These are phyloP conservation scores for Lota lota DNA, from an alignment of 2,113 vertebrate genomes.

Conservation along the genomic window DNA sequence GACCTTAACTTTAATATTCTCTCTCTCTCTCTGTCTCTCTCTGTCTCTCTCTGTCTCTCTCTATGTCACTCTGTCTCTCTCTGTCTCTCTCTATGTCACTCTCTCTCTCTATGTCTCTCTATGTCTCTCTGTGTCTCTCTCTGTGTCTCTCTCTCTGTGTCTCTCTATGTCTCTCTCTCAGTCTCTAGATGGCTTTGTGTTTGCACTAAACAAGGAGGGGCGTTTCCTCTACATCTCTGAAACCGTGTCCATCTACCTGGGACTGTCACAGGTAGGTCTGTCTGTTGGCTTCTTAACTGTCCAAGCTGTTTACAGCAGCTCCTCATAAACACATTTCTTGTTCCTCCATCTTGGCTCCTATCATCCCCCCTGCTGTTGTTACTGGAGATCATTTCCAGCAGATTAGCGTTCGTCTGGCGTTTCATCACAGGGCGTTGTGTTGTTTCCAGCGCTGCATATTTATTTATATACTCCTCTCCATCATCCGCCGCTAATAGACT, in stretches of 20 bases:
- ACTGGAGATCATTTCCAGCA: conserved; percentile 59
- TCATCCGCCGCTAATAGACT: conserved; percentile 8
- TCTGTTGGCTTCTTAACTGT: conserved; percentile 7
- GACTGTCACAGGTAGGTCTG: conserved; percentile 94
- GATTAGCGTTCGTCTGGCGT: conserved; percentile 67
- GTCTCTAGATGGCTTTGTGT: conserved; percentile 99
- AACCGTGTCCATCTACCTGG: conserved; percentile 99
- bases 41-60: too few species aligned
- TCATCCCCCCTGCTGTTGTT: conserved; percentile 17
- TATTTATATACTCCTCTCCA: too few species aligned
- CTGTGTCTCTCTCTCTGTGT: too few species aligned
- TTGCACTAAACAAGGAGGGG: conserved; percentile 99
- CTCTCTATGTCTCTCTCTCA: too few species aligned
- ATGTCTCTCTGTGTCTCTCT: too few species aligned
- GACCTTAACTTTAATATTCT: not conserved
- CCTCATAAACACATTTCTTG: not conserved
- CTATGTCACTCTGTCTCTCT: too few species aligned
- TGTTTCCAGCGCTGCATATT: conserved; percentile 64
- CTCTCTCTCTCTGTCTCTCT: conserved; percentile 8
- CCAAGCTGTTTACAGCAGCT: not conserved
- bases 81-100: too few species aligned
- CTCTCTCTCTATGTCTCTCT: too few species aligned
- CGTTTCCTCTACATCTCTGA: conserved; percentile 99
- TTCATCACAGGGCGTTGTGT: conserved; percentile 55
- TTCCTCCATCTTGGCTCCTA: not conserved